Evolutionary conservation across 1,140 invertebrate genomes (phyloP), one percentile per base, ranked within the genome.

Genomic region (Drosophila pallidifrons): DNA sequence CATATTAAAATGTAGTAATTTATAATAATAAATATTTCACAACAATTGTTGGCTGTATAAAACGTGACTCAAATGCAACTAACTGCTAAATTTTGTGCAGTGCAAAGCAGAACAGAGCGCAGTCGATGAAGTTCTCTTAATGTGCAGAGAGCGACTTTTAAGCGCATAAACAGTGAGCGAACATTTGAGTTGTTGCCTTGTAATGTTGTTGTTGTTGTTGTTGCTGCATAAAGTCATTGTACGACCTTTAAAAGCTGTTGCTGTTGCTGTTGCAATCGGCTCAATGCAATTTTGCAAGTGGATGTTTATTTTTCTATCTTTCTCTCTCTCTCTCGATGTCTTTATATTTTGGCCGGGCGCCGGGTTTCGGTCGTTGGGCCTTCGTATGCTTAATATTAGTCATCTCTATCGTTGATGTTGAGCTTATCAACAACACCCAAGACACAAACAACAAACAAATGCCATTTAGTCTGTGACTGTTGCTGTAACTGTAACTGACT

Each of bases 381-480:
- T 64, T 71, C 35, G 47, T 51, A 3, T 65, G 25, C 4, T 28
- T 38, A 47, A 20, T 25, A 43, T 73, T 73, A 67, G 35, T 67
- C 63, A 73, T 38, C 54, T 59, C 3, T 25, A 25, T 25, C 20
- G 61, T 11, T 25, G 11, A 4, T n/a, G 45, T n/a, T 30, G 30
- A 11, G 69, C 43, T 73, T 67, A 73, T 73, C 70, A 67, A 59
- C 11, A 5, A 51, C 51, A 47, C 1, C 28, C 28, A 28, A 25
- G 49, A 32, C 49, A 63, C 66, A 68, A 61, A 72, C 25, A 65
- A 8, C 52, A 52, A 41, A 46, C 11, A 67, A 83, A 68, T 82
- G 82, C 82, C 82, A 73, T 82, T 76, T 79, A 69, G 82, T 86
- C 82, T 86, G 71, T 86, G 70, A 55, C 66, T 72, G 76, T 57